Evolutionary conservation across 2,113 vertebrate genomes (phyloP), one percentile per base, ranked within the genome.

Genomic region (Gallinago paraguaiae): DNA sequence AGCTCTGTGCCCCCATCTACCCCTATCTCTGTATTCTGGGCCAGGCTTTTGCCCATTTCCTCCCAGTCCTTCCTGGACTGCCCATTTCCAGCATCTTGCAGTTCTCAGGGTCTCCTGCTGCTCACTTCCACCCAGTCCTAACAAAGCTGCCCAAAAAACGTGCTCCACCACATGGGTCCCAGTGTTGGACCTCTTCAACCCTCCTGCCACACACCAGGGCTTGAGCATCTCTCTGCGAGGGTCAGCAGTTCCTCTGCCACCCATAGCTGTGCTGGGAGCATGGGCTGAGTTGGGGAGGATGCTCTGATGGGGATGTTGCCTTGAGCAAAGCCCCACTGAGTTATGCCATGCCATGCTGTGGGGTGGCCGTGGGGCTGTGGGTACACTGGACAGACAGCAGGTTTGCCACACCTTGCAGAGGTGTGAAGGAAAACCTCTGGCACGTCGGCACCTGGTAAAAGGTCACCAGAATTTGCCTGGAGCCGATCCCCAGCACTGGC

Each of bases 391-490:
- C 81, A 64, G 77, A 56, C 56, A 88, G 88, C 8, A 18, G 23
- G 39, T 64, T 64, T 45, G 84, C 60, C 2, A 0, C 91, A 78
- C 83, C 91, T 93, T 81, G 72, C 43, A 88, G 83, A 95, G 56
- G 77, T 89, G 92, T 88, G 72, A 96, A 23, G 53, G 33, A 25
- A 90, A 94, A 90, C 84, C 92, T 82, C 90, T 88, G 76, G 86
- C 83, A 88, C 8, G 13, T 95, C 3, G 5, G 35, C 39, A 87
- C 24, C 91, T 71, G 88, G 93, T 78, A 86, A 96, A 96, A 97
- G 85, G 89, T 96, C 90, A 90, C 23, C 53, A 60, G 92, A 78
- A 82, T 86, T 95, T 93, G 71, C 92, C 39, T 13, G 33, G 68
- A 93, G 88, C 92, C 13, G 0, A 70, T 90, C 76, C 31, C 11